Evolutionary conservation across 2,888 invertebrate genomes (phyloP), one percentile per base, ranked within the genome.

Genomic region (Spisula subtruncata): DNA sequence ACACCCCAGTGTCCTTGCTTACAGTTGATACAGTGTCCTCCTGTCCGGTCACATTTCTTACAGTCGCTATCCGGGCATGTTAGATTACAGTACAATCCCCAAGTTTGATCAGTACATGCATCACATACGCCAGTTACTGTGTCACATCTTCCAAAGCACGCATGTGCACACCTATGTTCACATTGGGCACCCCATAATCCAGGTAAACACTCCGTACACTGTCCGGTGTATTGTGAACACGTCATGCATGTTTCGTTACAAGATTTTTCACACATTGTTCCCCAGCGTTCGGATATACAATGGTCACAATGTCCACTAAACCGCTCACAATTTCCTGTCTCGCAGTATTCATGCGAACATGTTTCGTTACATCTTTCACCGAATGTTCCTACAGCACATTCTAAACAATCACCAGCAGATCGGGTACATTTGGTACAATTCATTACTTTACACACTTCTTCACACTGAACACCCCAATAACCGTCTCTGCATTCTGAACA

Each of bases 1-100:
- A 35, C 6, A n/a, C 92, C 92, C 92, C 92, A 92, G 60, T 80
- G 83, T 0, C 89, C 88, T 5, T 56, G 75, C n/a, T 41, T 56
- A 32, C 92, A 92, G 1, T 41, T 29, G 54, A 56, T 18, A 81
- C 92, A 92, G 0, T 89, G 48, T 32, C 89, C 89, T 16, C 75
- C 86, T 25, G 8, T n/a, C 48, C 84, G 83, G 60, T 88, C 82
- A 66, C 92, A 92, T 0, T 29, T 41, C 20, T 56, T 16, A 48
- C 90, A 90, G 79, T 89, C 86, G 4, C 81, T 25, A 16, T 48
- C 35, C 20, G 14, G 18, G 81, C 92, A 92, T n/a, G 84, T 54
- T 1, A 54, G 29, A 35, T 92, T 75, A 71, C 92, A 92, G 14
- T 75, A 35, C n/a, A 32, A 16, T 18, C 90, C 90, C 86, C 87